phyloP scores from a whole-genome alignment of 2,888 invertebrate genomes.

The Cantharis rustica region DNA sequence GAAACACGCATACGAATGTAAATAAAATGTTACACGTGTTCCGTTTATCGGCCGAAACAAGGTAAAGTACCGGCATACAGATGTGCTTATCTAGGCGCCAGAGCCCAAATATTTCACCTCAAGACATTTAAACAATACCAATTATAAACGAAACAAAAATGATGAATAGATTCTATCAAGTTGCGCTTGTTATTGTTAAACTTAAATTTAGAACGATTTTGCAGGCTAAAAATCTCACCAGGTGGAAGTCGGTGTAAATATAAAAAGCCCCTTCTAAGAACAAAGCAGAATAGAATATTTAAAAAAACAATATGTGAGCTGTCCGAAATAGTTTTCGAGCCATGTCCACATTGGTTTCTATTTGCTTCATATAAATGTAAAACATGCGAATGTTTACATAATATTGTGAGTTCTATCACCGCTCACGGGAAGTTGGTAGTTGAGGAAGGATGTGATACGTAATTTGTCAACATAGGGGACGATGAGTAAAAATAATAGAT shows the following conservation, averaged over 20 bases:
- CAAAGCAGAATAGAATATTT: background rate
- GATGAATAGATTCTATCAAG: background rate
- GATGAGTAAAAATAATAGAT: background rate
- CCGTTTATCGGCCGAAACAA: constrained; percentile 8
- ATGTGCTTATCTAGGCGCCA: constrained; percentile 23
- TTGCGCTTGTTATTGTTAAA: background rate
- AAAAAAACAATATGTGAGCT: background rate
- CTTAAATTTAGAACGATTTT: background rate
- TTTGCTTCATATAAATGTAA: background rate
- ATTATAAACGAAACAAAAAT: background rate
- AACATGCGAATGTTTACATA: background rate
- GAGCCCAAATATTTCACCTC: constrained; percentile 26
- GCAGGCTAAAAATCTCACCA: background rate
- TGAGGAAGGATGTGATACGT: background rate
- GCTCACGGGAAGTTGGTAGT: background rate
- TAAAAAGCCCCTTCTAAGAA: background rate
- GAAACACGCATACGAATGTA: constrained; percentile 32
- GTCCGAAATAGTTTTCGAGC: background rate
- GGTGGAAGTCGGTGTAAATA: background rate
- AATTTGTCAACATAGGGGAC: background rate
- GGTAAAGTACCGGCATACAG: background rate
- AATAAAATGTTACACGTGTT: constrained; percentile 37
- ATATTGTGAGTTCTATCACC: background rate
- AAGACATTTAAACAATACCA: background rate
- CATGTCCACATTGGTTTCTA: background rate